phyloP scores from a whole-genome alignment of 2,797 vertebrate genomes.

The Melanogrammus aeglefinus region DNA sequence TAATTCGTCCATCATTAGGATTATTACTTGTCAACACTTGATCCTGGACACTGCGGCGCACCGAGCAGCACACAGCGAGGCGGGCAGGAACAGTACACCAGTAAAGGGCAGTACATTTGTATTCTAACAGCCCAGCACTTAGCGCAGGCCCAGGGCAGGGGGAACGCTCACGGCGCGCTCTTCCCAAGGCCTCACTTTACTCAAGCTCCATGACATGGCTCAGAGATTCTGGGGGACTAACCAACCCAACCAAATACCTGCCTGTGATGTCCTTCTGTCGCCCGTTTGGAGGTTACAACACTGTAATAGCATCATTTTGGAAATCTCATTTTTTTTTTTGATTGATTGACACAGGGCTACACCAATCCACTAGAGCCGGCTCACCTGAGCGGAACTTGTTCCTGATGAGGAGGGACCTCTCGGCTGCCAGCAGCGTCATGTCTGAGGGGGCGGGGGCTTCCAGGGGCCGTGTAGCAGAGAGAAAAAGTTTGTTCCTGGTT shows the following conservation, averaged over 20 bases:
- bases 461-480: slow-evolving; percentile 38
- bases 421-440: slow-evolving; percentile 87
- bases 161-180: no score
- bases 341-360: not conserved
- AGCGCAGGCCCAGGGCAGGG: no score
- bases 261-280: not conserved
- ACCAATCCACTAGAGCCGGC: slow-evolving; percentile 33
- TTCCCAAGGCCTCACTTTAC: not conserved
- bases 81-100: no score
- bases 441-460: slow-evolving; percentile 26
- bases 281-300: not conserved
- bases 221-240: not conserved
- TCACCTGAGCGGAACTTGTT: slow-evolving; percentile 93
- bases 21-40: not conserved
- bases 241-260: not conserved
- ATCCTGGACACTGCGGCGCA: not conserved
- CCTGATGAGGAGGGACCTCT: slow-evolving; percentile 88
- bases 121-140: not conserved
- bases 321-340: no score
- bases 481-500: slow-evolving; percentile 54
- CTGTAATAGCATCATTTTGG: not conserved
- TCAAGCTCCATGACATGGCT: not conserved
- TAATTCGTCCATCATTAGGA: not conserved
- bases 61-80: not conserved
- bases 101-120: not conserved